A percentile compares a stretch with the other conserved stretches of the same genome.
Conservation (phyloP, 2,797 vertebrate genomes). For the Brachymystax lenok region DNA sequence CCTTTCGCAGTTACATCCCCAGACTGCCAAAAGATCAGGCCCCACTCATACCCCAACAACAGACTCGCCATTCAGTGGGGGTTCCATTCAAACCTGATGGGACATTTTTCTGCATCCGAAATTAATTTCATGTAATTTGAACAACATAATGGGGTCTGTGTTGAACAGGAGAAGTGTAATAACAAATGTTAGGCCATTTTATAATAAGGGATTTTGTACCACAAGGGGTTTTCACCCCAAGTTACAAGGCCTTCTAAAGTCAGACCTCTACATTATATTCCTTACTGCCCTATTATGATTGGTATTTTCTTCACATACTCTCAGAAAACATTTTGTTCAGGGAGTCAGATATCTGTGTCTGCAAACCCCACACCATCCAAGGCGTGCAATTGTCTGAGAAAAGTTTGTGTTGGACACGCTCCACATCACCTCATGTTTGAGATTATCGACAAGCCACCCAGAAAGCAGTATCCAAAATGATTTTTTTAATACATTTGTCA, state of each 20-base stretch:
- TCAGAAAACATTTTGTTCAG: conserved; percentile 27
- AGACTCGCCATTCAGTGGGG: conserved; percentile 44
- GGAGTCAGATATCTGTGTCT: conserved; percentile 43
- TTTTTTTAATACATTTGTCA: conserved; percentile 73
- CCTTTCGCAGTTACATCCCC: conserved; percentile 27
- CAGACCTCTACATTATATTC: conserved; percentile 25
- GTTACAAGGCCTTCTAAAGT: conserved; percentile 25
- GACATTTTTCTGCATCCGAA: conserved; percentile 48
- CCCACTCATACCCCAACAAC: conserved; percentile 46
- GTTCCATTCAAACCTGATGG: conserved; percentile 35
- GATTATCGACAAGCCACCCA: conserved; percentile 74
- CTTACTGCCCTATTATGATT: conserved; percentile 38
- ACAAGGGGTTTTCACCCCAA: conserved; percentile 35
- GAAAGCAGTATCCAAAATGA: conserved; percentile 65
- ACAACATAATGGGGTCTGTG: conserved; percentile 40
- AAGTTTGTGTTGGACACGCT: conserved; percentile 66
- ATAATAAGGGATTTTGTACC: conserved; percentile 36
- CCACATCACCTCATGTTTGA: conserved; percentile 74
- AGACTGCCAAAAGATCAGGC: conserved; percentile 42
- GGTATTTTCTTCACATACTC: conserved; percentile 43
- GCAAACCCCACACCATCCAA: conserved; percentile 53
- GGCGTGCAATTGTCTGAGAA: conserved; percentile 61
- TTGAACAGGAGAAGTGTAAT: conserved; percentile 35
- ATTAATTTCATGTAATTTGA: conserved; percentile 61
- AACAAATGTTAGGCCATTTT: conserved; percentile 30